Conservation (phyloP, 2,888 invertebrate genomes). For the Pachydiplax longipennis region DNA sequence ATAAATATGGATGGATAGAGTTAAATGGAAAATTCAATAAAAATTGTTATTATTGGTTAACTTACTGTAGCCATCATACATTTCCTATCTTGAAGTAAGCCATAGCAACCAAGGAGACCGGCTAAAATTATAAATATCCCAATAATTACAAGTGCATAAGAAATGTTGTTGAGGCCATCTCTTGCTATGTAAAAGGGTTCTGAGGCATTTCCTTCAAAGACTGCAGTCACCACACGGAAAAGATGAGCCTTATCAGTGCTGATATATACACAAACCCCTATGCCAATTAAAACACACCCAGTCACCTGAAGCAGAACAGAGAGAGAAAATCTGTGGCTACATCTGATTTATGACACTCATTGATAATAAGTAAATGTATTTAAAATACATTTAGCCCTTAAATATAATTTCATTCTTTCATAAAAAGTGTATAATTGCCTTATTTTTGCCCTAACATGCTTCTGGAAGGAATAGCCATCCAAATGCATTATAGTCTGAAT, state of each 20-base stretch:
- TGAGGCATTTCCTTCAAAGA: neutral
- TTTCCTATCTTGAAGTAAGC: conserved; percentile 63
- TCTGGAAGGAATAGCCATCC: no score
- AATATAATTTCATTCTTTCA: no score
- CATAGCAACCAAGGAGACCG: conserved; percentile 68
- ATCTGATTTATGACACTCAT: no score
- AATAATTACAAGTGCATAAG: conserved; percentile 63
- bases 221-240: conserved; percentile 61
- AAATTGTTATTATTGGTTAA: neutral
- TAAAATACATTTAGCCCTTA: no score
- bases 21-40: no score
- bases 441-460: no score
- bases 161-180: conserved; percentile 60
- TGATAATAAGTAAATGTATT: no score
- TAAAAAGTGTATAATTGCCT: no score
- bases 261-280: conserved; percentile 64
- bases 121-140: conserved; percentile 64
- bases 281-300: conserved; percentile 64
- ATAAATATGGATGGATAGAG: no score
- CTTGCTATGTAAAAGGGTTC: neutral
- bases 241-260: conserved; percentile 63
- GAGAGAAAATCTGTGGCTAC: neutral
- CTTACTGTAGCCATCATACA: conserved; percentile 61
- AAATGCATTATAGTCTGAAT: no score
- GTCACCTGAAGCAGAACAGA: conserved; percentile 59